Percentiles rank a stretch among this genome's conserved stretches.
Conservation (phyloP, 2,888 invertebrate genomes). For the Trichopria drosophilae region DNA sequence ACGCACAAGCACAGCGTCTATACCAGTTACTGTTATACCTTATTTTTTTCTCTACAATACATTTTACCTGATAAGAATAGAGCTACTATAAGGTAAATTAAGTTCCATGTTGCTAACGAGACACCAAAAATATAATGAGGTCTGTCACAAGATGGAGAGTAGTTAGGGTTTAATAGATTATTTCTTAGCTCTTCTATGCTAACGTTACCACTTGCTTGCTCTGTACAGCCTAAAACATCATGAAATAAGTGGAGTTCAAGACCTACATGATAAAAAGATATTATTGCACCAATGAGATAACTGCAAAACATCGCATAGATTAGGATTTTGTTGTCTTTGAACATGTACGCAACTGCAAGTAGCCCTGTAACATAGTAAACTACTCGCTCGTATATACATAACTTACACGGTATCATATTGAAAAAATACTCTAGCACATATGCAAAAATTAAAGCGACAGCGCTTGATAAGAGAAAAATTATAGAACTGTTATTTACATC, state of each 20-base stretch:
- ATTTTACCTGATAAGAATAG: constrained; percentile 19
- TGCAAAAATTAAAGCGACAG: constrained; percentile 19
- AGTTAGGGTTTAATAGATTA: constrained; percentile 18
- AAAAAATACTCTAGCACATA: constrained; percentile 21
- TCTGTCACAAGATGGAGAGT: constrained; percentile 21
- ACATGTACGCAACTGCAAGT: constrained; percentile 18
- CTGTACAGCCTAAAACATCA: constrained; percentile 17
- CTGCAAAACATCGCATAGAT: constrained; percentile 19
- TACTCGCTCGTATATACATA: constrained; percentile 19
- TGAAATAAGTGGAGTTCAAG: constrained; percentile 20
- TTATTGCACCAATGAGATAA: constrained; percentile 16
- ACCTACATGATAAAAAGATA: constrained; percentile 21
- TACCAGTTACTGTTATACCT: too few relatives aligned
- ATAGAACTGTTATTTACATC: constrained; percentile 12
- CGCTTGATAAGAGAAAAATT: constrained; percentile 19
- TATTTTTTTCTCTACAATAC: constrained; percentile 20
- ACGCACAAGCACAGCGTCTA: too few relatives aligned
- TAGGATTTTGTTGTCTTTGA: constrained; percentile 18
- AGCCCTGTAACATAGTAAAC: constrained; percentile 21
- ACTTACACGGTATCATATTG: constrained; percentile 18
- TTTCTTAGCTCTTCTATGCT: constrained; percentile 18
- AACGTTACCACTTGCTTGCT: constrained; percentile 20
- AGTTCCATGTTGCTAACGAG: constrained; percentile 18
- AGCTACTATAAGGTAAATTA: constrained; percentile 20
- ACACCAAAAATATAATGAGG: constrained; percentile 16